Evolutionary conservation across 2,113 vertebrate species (phyloP).

Genomic region (Hiodon tergisus): DNA sequence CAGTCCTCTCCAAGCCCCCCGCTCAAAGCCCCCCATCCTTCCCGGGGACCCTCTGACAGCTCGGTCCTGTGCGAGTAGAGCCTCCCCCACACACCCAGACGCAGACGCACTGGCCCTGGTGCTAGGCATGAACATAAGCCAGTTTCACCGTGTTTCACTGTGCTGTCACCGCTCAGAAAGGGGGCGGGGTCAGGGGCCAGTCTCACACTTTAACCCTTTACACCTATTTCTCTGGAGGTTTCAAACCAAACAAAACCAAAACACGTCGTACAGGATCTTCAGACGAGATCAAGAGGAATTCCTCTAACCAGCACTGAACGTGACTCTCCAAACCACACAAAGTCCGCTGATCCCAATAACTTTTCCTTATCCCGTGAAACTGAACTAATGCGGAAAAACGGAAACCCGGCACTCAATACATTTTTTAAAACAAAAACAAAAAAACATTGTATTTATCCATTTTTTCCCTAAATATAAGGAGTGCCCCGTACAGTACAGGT

Average conservation of each 20-base stretch:
- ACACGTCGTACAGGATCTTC: neutral
- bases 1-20: no score
- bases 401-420: no score
- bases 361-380: no score
- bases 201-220: slow-evolving; percentile 47
- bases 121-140: slow-evolving; percentile 33
- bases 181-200: slow-evolving; percentile 46
- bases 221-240: neutral
- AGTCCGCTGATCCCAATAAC: no score
- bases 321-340: no score
- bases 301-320: no score
- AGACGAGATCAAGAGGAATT: no score
- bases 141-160: slow-evolving; percentile 22
- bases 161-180: slow-evolving; percentile 58
- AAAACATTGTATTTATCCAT: no score
- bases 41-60: slow-evolving; percentile 1
- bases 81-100: neutral
- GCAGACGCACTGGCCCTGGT: slow-evolving; percentile 14
- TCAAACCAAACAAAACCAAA: neutral
- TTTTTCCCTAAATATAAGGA: no score
- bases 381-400: no score
- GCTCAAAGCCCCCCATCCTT: neutral
- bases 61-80: slow-evolving; percentile 10
- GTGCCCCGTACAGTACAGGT: no score
- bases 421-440: no score